Conservation (phyloP, 1,140 invertebrate species). For the Lycorma delicatula region DNA sequence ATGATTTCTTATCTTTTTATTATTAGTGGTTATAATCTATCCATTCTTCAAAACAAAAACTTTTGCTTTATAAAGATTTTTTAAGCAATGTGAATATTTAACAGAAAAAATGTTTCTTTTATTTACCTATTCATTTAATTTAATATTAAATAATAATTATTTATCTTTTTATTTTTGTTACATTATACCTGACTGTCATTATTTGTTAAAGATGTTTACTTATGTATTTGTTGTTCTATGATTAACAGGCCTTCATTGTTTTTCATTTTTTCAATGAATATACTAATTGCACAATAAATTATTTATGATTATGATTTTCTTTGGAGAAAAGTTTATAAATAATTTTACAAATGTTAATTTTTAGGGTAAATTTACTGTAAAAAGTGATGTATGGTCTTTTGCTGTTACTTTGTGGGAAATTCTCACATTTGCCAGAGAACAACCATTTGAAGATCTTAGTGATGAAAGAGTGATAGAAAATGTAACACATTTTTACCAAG, state of each 20-base stretch:
- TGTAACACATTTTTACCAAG: slow-evolving; percentile 58
- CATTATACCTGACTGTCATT: no score
- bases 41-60: no score
- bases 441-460: slow-evolving; percentile 67
- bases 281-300: not conserved
- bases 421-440: slow-evolving; percentile 71
- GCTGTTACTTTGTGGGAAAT: slow-evolving; percentile 87
- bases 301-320: not conserved
- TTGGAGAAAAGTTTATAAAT: not conserved
- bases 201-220: no score
- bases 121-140: no score
- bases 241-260: not conserved
- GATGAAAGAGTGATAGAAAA: slow-evolving; percentile 76
- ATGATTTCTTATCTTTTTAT: no score
- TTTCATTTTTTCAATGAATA: not conserved
- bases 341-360: slow-evolving; percentile 27
- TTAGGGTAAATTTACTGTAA: slow-evolving; percentile 72
- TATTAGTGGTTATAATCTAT: no score
- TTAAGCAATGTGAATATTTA: no score
- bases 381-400: slow-evolving; percentile 84
- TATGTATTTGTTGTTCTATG: no score
- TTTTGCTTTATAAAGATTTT: no score
- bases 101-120: no score
- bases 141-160: no score
- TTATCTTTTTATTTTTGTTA: no score